Evolutionary conservation across 2,113 vertebrate genomes (phyloP).

Genomic region (Orientallactaga bullata): DNA sequence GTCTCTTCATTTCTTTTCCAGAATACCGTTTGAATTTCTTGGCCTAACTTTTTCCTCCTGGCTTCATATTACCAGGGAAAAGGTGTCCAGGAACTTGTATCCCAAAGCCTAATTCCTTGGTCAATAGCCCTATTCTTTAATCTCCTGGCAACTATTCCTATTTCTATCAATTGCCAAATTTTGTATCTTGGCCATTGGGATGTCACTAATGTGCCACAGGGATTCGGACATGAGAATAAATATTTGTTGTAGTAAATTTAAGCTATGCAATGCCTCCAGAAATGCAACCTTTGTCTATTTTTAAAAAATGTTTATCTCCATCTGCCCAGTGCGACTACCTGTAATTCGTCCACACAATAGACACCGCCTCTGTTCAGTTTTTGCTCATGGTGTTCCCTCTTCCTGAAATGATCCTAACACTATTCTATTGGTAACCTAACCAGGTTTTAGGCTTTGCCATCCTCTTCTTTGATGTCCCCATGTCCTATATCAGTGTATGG

Average conservation of each 20-base stretch:
- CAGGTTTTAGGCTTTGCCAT: background rate
- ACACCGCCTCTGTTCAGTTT: background rate
- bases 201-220: background rate
- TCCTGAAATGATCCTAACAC: background rate
- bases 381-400: background rate
- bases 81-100: background rate
- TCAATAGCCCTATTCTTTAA: background rate
- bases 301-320: background rate
- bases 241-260: background rate
- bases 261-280: background rate
- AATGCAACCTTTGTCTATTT: background rate
- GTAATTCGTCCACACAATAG: background rate
- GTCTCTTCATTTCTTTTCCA: conserved; percentile 40
- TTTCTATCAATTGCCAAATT: background rate
- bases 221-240: background rate
- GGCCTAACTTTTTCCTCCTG: conserved; percentile 17
- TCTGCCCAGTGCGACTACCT: fast-evolving
- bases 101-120: background rate
- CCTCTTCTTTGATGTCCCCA: background rate
- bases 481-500: fast-evolving
- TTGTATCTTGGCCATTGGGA: background rate
- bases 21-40: conserved; percentile 28
- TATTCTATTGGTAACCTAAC: background rate
- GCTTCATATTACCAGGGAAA: conserved; percentile 12
- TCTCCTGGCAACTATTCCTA: background rate